Conservation (phyloP, 2,888 invertebrate genomes). For the Incurvaria masculella region DNA sequence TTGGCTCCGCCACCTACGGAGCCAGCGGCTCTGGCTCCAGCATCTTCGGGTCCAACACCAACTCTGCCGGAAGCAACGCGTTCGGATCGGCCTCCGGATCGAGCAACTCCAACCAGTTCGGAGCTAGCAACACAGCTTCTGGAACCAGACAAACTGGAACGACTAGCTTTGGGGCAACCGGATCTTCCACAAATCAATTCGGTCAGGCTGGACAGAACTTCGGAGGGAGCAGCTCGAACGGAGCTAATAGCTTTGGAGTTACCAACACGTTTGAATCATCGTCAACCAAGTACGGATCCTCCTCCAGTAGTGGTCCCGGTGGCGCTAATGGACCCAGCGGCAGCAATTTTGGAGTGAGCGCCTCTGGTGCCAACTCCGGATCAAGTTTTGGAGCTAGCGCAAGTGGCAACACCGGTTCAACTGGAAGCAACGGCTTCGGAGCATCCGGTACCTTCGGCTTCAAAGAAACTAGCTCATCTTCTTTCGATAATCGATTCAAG, state of each 20-base stretch:
- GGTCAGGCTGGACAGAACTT: slow-evolving; percentile 7
- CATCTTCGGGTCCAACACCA: slow-evolving; percentile 3
- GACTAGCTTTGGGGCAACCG: slow-evolving; percentile 10
- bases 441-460: slow-evolving; percentile 9
- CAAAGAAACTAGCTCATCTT: slow-evolving; percentile 9
- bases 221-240: slow-evolving; percentile 14
- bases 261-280: slow-evolving; percentile 11
- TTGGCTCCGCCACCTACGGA: slow-evolving; percentile 30
- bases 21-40: slow-evolving; percentile 24
- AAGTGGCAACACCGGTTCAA: neutral
- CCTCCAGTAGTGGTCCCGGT: slow-evolving; percentile 9
- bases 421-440: neutral
- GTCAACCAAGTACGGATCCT: slow-evolving; percentile 16
- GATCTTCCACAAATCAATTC: neutral
- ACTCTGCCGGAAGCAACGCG: slow-evolving; percentile 21
- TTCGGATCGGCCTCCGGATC: slow-evolving; percentile 19
- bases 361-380: neutral
- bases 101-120: slow-evolving; percentile 5
- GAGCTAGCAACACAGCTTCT: slow-evolving; percentile 11
- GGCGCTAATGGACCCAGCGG: slow-evolving; percentile 5
- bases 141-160: slow-evolving; percentile 1
- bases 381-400: neutral
- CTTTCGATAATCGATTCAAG: slow-evolving; percentile 1
- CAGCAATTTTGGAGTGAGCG: neutral
- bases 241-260: slow-evolving; percentile 16